Evolutionary conservation across 2,888 invertebrate genomes (phyloP), one percentile per base, ranked within the genome.

Genomic region (Meiosimyza decipiens): DNA sequence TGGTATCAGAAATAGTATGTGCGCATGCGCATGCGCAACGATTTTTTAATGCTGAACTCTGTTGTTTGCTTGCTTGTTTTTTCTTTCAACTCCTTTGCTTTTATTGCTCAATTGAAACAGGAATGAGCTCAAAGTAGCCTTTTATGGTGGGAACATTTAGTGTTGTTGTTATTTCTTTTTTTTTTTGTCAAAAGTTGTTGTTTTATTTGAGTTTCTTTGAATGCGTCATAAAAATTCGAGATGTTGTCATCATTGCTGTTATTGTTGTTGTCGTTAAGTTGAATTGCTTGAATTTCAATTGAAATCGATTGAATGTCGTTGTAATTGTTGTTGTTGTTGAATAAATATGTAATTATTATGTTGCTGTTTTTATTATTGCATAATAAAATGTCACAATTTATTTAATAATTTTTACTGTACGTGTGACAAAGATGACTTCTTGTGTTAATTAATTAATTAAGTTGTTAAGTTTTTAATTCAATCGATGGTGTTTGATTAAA

Each of bases 151-250:
- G 63, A 12, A 47, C 47, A 47, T 63, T 63, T 40, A 40, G 9
- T 40, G 33, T 63, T 62, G 62, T 47, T 63, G 63, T 63, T 63
- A 47, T 63, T 16, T 12, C 18, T 63, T n/a, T 16, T 63, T 18
- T 13, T 15, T 18, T 40, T 40, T n/a, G 40, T 11, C 9, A 63
- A 47, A 18, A 6, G n/a, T 33, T 16, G 62, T 62, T 62, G 62
- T n/a, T 62, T 22, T 63, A 15, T 63, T n/a, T n/a, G 9, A 63
- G 7, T 49, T 7, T 15, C 28, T 5, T 13, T 57, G 6, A 9
- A 9, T 22, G 12, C 57, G 57, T 57, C 57, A 57, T 5, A 63
- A 63, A 49, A 63, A 63, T 63, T 1, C 40, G 2, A 40, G 40
- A 40, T 40, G 9, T 40, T 40, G 40, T 6, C 63, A 63, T 63